Evolutionary conservation across 1,140 invertebrate genomes (phyloP).

Genomic region (Ceratosolen fusciceps): DNA sequence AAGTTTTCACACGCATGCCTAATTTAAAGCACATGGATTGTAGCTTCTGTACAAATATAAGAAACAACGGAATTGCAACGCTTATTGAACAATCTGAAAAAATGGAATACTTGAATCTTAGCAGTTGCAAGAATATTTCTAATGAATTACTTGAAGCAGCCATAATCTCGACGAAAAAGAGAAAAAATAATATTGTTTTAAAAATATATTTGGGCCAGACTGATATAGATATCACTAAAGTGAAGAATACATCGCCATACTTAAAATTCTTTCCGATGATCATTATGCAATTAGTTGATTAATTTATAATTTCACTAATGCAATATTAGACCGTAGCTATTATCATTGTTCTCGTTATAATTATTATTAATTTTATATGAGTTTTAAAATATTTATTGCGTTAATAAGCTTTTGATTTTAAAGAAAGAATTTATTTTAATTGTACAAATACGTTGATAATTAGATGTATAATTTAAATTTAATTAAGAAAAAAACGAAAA

Average conservation of each 20-base stretch:
- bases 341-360: no score
- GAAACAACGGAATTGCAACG: not conserved
- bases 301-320: not conserved
- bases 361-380: not conserved
- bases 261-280: slow-evolving; percentile 2
- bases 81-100: slow-evolving; percentile 17
- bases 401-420: not conserved
- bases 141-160: slow-evolving; percentile 19
- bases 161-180: slow-evolving; percentile 22
- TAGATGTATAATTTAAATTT: no score
- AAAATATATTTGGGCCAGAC: slow-evolving; percentile 23
- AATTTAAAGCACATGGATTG: slow-evolving; percentile 27
- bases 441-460: not conserved
- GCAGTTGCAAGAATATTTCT: slow-evolving; percentile 18
- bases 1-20: slow-evolving; percentile 14
- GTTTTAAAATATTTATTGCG: not conserved
- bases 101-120: slow-evolving; percentile 15
- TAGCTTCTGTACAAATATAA: slow-evolving; percentile 11
- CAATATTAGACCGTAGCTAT: no score
- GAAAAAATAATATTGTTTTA: slow-evolving; percentile 23
- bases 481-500: no score
- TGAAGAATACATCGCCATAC: slow-evolving; percentile 4
- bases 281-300: not conserved
- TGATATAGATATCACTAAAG: not conserved
- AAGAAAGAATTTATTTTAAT: not conserved